Conservation (phyloP, 1,140 invertebrate genomes). For the Hypothenemus hampei region DNA sequence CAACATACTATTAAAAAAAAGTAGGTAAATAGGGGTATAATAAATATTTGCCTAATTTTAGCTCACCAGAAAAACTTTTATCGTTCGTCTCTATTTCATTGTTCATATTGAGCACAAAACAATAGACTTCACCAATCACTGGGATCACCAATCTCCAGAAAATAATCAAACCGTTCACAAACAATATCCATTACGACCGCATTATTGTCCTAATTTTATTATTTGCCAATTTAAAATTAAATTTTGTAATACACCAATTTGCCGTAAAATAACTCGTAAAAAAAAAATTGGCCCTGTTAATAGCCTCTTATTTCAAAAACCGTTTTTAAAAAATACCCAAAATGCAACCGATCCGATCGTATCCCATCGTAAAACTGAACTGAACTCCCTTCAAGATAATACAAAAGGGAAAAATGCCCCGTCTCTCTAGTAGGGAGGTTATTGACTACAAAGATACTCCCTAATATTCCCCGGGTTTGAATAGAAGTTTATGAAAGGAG, state of each 20-base stretch:
- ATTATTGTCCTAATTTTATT: too few species aligned
- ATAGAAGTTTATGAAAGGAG: constrained; percentile 38
- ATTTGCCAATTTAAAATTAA: too few species aligned
- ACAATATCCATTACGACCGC: too few species aligned
- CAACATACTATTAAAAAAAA: background rate
- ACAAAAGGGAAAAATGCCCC: constrained; percentile 28
- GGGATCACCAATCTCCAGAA: too few species aligned
- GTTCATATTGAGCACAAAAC: constrained; percentile 27
- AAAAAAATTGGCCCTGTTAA: too few species aligned
- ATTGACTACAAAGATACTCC: constrained; percentile 42
- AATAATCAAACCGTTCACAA: background rate
- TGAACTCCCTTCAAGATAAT: constrained; percentile 26
- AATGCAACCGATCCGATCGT: constrained; percentile 24
- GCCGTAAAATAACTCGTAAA: too few species aligned
- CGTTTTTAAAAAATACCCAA: too few species aligned
- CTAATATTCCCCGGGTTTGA: constrained; percentile 43
- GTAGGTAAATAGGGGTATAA: background rate
- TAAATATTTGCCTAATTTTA: too few species aligned
- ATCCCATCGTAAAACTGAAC: constrained; percentile 27
- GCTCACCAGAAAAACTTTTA: constrained; percentile 27
- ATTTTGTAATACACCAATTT: too few species aligned
- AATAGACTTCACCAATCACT: constrained; percentile 5
- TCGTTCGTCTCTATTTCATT: constrained; percentile 24
- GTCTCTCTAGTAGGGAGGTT: constrained; percentile 29
- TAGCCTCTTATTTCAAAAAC: too few species aligned